Evolutionary conservation across 2,797 vertebrate species (phyloP).

Genomic region (Choloepus didactylus): DNA sequence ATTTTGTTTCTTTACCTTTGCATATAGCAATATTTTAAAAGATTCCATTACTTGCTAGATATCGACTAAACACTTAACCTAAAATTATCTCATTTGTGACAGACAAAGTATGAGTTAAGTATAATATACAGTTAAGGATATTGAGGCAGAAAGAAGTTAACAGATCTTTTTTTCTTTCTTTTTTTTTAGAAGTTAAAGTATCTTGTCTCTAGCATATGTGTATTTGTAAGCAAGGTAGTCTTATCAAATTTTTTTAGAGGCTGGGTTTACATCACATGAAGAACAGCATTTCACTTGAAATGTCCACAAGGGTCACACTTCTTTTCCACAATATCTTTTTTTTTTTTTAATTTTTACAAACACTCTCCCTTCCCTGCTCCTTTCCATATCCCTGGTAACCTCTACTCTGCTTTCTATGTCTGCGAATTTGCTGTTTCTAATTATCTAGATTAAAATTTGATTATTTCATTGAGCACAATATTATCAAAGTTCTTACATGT

Average conservation of each 20-base stretch:
- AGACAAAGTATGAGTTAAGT: background rate
- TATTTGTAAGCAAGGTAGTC: background rate
- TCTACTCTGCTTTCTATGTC: too few species aligned
- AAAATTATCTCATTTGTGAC: too few species aligned
- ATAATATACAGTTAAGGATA: background rate
- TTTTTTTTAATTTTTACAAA: too few species aligned
- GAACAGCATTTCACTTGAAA: background rate
- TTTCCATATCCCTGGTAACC: too few species aligned
- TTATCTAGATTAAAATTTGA: too few species aligned
- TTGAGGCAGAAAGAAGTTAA: background rate
- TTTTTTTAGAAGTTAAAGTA: background rate
- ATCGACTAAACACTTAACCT: too few species aligned
- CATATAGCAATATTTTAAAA: background rate
- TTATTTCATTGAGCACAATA: too few species aligned
- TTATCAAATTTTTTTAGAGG: background rate
- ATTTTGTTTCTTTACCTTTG: background rate
- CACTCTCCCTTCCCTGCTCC: too few species aligned
- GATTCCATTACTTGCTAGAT: background rate
- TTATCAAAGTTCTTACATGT: too few species aligned
- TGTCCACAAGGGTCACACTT: background rate
- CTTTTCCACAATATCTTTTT: background rate
- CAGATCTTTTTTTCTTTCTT: too few species aligned
- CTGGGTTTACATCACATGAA: background rate
- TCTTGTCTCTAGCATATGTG: background rate
- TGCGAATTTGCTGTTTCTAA: too few species aligned